Base-by-base conservation (phyloP, 2,113 vertebrate species). In the Chlorodrepanis virens region DNA sequence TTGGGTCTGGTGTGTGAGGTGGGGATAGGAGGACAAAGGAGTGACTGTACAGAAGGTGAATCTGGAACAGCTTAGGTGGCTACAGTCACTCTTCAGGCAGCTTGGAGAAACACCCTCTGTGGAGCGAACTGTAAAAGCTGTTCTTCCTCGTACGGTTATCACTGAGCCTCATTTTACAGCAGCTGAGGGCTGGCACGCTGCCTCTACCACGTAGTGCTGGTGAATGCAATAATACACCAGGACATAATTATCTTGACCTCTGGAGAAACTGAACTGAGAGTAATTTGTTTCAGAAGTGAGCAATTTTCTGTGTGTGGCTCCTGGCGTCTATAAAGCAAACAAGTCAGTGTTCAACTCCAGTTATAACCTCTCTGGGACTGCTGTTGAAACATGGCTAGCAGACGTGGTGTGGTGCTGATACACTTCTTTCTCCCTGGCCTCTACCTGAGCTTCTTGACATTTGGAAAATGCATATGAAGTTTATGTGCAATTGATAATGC, bases 61-160 rank as follows among this genome's bases (percentile, higher is more conserved):
- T 81, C 90, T 95, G 90, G 87, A 96, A 67, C 49, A 88, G 84
- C 39, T 95, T 90, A 80, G 71, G 59, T 96, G 75, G 27, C 83
- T 81, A 19, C 33, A 83, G 79, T 53, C 50, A 33, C 76, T 94
- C 25, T 31, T 77, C 47, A 37, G 54, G 61, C 67, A 74, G 61
- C 63, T 68, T 61, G 49, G 69, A 59, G 72, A 84, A 94, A 76
- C 77, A 29, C 60, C 29, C 23, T 79, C 13, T 11, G 2, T 7
- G 2, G 40, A 40, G 39, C 2, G 39, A 85, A 18, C 90, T 88
- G 50, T 84, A 57, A 86, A 93, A 65, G 37, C 75, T n/a, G 33
- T 47, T 74, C 45, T 69, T 83, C 29, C 61, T 79, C 0, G 0
- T n/a, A 20, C 0, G 3, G 37, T 79, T 91, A 68, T 90, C 59